phyloP scores from a whole-genome alignment of 2,888 invertebrate species.

The Agrochola litura region DNA sequence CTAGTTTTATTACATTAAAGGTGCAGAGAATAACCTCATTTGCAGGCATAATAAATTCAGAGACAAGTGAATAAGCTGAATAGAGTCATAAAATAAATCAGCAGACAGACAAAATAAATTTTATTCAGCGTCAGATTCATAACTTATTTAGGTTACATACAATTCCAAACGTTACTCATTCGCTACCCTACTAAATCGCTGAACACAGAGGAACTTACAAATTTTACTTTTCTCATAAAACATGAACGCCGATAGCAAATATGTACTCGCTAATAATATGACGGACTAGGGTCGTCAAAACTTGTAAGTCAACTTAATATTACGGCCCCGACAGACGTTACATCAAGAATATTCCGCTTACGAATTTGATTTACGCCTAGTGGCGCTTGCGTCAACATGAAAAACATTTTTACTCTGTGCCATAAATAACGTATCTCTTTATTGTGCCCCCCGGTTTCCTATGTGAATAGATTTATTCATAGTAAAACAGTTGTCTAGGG shows the following conservation, averaged over 20 bases:
- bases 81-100: conserved; percentile 43
- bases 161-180: conserved; percentile 28
- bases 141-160: conserved; percentile 49
- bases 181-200: conserved; percentile 38
- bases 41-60: conserved; percentile 30
- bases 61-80: conserved; percentile 47
- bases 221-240: conserved; percentile 70
- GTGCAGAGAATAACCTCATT: conserved; percentile 32
- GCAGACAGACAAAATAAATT: conserved; percentile 48
- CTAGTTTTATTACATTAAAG: conserved; percentile 7
- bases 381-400: conserved; percentile 73
- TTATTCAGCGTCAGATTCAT: conserved; percentile 42
- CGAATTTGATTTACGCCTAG: conserved; percentile 71
- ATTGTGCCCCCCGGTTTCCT: conserved; percentile 68
- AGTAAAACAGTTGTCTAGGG: conserved; percentile 58
- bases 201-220: conserved; percentile 53
- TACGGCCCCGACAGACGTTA: conserved; percentile 61
- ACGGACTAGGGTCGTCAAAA: conserved; percentile 64
- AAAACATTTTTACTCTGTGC: conserved; percentile 74
- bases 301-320: conserved; percentile 57
- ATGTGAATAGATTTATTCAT: conserved; percentile 76
- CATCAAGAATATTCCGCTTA: conserved; percentile 63
- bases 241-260: conserved; percentile 52
- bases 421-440: conserved; percentile 76
- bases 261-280: conserved; percentile 62